Evolutionary conservation across 2,888 invertebrate genomes (phyloP), one percentile per base, ranked within the genome.

Genomic region (Eretmocerus hayati): DNA sequence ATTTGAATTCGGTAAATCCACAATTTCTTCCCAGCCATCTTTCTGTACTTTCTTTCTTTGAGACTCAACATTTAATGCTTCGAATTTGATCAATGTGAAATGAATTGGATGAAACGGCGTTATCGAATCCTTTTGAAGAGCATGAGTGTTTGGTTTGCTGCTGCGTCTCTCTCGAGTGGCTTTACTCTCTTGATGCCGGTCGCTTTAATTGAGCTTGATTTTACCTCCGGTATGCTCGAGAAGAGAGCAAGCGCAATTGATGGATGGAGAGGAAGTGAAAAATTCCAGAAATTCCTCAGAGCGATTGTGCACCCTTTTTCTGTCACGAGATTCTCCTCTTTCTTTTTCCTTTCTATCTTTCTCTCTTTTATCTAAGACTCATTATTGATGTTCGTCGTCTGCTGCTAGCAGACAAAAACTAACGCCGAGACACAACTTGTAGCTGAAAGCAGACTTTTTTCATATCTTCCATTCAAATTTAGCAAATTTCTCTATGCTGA

Each of bases 141-240:
- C 26, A 26, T 11, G 11, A 26, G 11, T 26, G 26, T 26, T 26
- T 11, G 26, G 26, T 11, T 26, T 11, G 26, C 11, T 26, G 26
- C 26, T 6, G 26, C 26, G 8, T 26, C 26, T n/a, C n/a, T n/a
- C n/a, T 26, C 26, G 26, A 9, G 8, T 11, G 8, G 6, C 26
- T 26, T 26, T 11, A n/a, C 21, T 16, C 15, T 23, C 16, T 19
- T 11, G 8, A 6, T 26, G 11, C 22, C 38, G 23, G 38, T 38
- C 22, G 22, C 21, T 38, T 38, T 38, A 38, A 38, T 38, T 22
- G 38, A 38, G 16, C 38, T 38, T 38, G 21, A 38, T 38, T 38
- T 38, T 38, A 5, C 38, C 21, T 32, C 11, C n/a, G 11, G 15
- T 32, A 9, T 32, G 15, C n/a, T 5, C 6, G 26, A 13, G 32